Evolutionary conservation across 2,797 vertebrate genomes (phyloP), one percentile per base, ranked within the genome.

Genomic region (Neosilurus mollespiculum): DNA sequence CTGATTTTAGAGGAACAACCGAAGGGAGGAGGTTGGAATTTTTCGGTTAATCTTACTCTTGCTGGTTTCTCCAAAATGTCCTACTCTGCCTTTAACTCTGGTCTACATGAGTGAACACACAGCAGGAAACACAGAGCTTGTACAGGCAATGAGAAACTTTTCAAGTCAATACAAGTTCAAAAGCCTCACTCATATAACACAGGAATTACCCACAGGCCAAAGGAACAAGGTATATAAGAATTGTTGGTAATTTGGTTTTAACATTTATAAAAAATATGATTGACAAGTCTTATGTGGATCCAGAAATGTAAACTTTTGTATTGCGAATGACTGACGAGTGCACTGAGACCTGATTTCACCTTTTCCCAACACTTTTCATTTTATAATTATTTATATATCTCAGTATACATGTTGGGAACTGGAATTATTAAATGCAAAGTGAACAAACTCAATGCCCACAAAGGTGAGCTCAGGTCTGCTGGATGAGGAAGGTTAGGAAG

Each of bases 121-220:
- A 20, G 56, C 11, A 61, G 26, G 51, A 18, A 4, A 43, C 43
- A 72, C 26, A 53, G 53, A 37, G 18, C 54, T 34, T 22, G 54
- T 58, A 10, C 53, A 59, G 26, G 53, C 9, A 75, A 30, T 1
- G 53, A 75, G 26, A 37, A 18, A 58, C 56, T 43, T 61, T 59
- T 37, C 73, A 76, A 37, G 56, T 61, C 30, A 61, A 76, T 18
- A 43, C 56, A 6, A 76, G 56, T 77, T 59, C 56, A 77, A 43
- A 61, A 61, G 58, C 30, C 6, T 77, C 8, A 9, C 34, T 61
- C 9, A 30, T 10, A 61, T 43, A 37, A 77, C 20, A 43, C 54
- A n/a, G 73, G 56, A 77, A 77, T 77, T 77, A 10, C 73, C 20
- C 34, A 77, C 2, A 61, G 73, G 73, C 54, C 30, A 77, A 77